These are phyloP conservation scores for Sycobia sp. DNA, from an alignment of 1,140 invertebrate genomes.

Conservation along the genomic window DNA sequence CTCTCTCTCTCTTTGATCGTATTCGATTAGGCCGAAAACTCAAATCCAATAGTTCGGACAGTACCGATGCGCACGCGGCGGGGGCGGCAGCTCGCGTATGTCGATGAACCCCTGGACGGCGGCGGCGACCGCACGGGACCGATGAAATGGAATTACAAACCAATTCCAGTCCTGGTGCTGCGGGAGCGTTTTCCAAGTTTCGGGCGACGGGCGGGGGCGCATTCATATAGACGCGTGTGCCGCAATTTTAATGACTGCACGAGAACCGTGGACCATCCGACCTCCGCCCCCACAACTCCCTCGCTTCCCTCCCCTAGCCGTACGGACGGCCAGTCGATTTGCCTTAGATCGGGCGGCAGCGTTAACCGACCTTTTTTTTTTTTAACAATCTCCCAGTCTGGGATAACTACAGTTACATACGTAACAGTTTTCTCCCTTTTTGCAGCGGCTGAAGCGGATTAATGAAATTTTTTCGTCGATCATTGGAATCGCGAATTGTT, in stretches of 20 bases:
- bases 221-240: slow-evolving; percentile 22
- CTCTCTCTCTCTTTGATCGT: too few species aligned
- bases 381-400: too few species aligned
- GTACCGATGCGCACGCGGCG: slow-evolving; percentile 34
- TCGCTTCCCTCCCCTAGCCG: too few species aligned
- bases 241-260: slow-evolving; percentile 28
- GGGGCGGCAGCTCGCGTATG: not conserved
- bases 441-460: too few species aligned
- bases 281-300: too few species aligned
- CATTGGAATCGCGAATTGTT: too few species aligned
- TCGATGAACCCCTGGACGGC: too few species aligned
- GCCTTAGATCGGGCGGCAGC: not conserved
- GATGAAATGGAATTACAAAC: slow-evolving; percentile 57
- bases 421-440: too few species aligned
- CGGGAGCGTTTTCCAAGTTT: slow-evolving; percentile 46
- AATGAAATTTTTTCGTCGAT: too few species aligned
- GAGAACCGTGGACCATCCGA: too few species aligned
- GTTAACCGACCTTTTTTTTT: not conserved
- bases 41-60: slow-evolving; percentile 43
- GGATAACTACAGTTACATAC: too few species aligned
- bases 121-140: slow-evolving; percentile 43
- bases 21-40: slow-evolving; percentile 46
- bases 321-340: not conserved
- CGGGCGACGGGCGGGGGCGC: too few species aligned
- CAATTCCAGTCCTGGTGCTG: slow-evolving; percentile 48